A percentile compares a stretch with the other conserved stretches of the same genome.
Evolutionary conservation across 1,140 invertebrate genomes (phyloP).

Genomic region (Hirudo medicinalis): DNA sequence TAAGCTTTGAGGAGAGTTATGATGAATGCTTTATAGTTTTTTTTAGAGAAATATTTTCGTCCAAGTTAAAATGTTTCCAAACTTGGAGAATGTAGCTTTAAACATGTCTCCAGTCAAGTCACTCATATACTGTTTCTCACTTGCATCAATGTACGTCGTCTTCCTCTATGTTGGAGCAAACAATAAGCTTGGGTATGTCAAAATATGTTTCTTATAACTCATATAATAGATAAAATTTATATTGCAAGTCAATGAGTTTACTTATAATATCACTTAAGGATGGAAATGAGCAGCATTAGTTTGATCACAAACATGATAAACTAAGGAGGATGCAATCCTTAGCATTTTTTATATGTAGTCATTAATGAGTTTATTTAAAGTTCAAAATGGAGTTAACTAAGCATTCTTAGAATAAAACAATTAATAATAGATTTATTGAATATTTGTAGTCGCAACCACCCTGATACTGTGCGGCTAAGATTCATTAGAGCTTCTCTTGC

Average conservation of each 20-base stretch:
- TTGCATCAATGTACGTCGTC: not conserved
- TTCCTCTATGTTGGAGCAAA: not conserved
- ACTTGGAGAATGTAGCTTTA: constrained; percentile 5
- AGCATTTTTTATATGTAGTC: not conserved
- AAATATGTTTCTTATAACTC: not conserved
- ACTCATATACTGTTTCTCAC: not conserved
- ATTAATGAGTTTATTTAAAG: not conserved
- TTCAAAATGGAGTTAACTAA: not conserved
- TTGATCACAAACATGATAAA: too few relatives aligned
- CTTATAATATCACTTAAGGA: not conserved
- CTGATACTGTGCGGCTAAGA: not conserved
- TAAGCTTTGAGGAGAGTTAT: too few relatives aligned
- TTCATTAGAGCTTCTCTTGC: not conserved
- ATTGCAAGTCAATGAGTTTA: not conserved
- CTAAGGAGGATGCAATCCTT: too few relatives aligned
- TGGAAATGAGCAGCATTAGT: not conserved
- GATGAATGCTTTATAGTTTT: too few relatives aligned
- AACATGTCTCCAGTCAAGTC: not conserved
- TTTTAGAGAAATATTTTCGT: too few relatives aligned
- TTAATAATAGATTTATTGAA: not conserved
- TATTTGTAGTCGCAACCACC: constrained; percentile 3
- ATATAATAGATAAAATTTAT: not conserved
- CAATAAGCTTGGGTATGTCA: not conserved
- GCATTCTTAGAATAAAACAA: not conserved
- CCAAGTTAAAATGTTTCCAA: too few relatives aligned